Conservation (phyloP, 2,113 vertebrate species). For the Callithrix jacchus region DNA sequence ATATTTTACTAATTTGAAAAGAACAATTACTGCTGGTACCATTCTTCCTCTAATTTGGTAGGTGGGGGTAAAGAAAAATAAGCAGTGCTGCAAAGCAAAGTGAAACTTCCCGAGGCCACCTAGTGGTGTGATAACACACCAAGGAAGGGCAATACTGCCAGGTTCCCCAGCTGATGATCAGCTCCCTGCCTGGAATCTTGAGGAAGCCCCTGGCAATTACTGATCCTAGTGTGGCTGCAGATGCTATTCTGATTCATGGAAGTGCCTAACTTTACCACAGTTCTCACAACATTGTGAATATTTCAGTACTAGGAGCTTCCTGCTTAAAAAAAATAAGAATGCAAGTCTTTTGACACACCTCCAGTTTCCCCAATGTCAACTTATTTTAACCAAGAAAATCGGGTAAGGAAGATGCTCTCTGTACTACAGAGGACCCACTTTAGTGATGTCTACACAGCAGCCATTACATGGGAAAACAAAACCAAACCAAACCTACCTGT, state of each 20-base stretch:
- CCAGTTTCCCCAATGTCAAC: constrained; percentile 5
- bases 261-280: constrained; percentile 56
- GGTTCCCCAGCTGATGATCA: neutral
- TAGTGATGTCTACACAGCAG: neutral
- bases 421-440: neutral
- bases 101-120: neutral
- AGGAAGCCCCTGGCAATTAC: constrained; percentile 59
- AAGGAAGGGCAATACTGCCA: neutral
- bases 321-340: constrained; percentile 46
- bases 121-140: neutral
- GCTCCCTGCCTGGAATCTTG: constrained; percentile 14
- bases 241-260: constrained; percentile 56
- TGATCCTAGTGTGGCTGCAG: constrained; percentile 36
- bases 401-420: neutral
- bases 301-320: neutral
- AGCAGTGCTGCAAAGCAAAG: neutral
- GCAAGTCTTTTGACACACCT: neutral
- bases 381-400: neutral
- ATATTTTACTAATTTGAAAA: neutral
- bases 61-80: constrained; percentile 13
- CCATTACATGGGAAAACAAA: neutral
- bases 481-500: constrained; percentile 88
- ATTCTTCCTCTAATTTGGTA: neutral
- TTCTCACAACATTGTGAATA: constrained; percentile 23
- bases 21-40: neutral